phyloP scores from a whole-genome alignment of 2,113 vertebrate genomes.

The Vulpes vulpes region DNA sequence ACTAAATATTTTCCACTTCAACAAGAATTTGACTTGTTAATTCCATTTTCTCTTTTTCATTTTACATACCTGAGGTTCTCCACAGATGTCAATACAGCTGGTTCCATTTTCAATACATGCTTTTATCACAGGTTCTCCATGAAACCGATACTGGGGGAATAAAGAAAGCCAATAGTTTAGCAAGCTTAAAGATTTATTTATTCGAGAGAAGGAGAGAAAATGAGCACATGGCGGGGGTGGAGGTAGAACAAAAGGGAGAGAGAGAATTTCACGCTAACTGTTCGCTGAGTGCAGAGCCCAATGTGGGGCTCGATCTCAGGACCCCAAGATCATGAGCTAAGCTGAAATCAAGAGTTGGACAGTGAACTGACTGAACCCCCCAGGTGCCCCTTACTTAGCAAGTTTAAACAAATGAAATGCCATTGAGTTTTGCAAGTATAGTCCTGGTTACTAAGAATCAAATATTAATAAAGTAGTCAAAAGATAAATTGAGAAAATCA shows the following conservation, averaged over 20 bases:
- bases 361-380: not conserved
- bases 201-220: not conserved
- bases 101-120: conserved; percentile 97
- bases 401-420: not conserved
- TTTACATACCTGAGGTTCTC: conserved; percentile 95
- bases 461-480: conserved; percentile 23
- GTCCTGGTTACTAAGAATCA: not conserved
- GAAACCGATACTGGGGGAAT: conserved; percentile 94
- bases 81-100: conserved; percentile 94
- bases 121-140: conserved; percentile 95
- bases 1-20: not conserved
- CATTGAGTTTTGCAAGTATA: not conserved
- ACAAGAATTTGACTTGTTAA: not conserved
- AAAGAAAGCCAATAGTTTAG: conserved; percentile 53
- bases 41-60: not conserved
- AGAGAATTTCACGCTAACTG: not conserved
- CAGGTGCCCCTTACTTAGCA: not conserved
- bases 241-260: not conserved
- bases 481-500: not conserved
- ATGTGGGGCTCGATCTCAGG: not conserved
- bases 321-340: not conserved
- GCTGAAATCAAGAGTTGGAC: not conserved
- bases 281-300: not conserved
- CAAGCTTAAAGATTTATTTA: not conserved
- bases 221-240: not conserved